These are phyloP conservation scores for Lacanobia wlatinum DNA, from an alignment of 2,888 invertebrate species.

Conservation along the genomic window DNA sequence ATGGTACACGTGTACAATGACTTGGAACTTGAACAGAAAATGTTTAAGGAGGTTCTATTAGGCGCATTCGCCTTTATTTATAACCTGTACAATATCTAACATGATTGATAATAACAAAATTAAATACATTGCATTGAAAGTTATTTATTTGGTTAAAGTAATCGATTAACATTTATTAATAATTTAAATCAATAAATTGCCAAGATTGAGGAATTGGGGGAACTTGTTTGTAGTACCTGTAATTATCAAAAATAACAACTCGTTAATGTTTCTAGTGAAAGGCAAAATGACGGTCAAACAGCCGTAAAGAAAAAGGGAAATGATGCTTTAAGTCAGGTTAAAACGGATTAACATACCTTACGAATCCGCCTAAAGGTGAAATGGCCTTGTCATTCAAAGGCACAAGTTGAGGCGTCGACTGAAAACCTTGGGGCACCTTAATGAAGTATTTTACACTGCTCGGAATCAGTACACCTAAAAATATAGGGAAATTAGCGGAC, in stretches of 20 bases:
- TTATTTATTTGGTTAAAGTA: conserved; percentile 28
- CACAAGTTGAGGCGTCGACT: conserved; percentile 76
- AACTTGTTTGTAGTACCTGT: conserved; percentile 87
- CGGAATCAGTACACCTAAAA: conserved; percentile 83
- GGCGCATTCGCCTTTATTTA: not conserved
- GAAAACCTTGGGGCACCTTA: conserved; percentile 79
- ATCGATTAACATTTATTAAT: not conserved
- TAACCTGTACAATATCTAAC: not conserved
- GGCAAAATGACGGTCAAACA: not conserved
- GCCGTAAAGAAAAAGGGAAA: not conserved
- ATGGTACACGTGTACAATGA: conserved; percentile 33
- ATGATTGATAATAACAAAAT: conserved; percentile 5
- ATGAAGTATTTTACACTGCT: conserved; percentile 86
- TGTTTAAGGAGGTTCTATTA: not conserved
- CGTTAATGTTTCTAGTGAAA: not conserved
- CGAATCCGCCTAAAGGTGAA: conserved; percentile 85
- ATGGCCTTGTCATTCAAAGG: conserved; percentile 84
- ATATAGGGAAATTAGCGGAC: conserved; percentile 13
- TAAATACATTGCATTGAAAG: conserved; percentile 1
- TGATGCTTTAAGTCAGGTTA: conserved; percentile 4
- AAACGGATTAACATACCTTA: conserved; percentile 75
- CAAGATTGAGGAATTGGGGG: conserved; percentile 85
- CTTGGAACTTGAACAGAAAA: conserved; percentile 3
- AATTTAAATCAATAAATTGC: conserved; percentile 58
- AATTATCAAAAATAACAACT: conserved; percentile 54